phyloP scores from a whole-genome alignment of 1,140 invertebrate species.

The Spodoptera litura region DNA sequence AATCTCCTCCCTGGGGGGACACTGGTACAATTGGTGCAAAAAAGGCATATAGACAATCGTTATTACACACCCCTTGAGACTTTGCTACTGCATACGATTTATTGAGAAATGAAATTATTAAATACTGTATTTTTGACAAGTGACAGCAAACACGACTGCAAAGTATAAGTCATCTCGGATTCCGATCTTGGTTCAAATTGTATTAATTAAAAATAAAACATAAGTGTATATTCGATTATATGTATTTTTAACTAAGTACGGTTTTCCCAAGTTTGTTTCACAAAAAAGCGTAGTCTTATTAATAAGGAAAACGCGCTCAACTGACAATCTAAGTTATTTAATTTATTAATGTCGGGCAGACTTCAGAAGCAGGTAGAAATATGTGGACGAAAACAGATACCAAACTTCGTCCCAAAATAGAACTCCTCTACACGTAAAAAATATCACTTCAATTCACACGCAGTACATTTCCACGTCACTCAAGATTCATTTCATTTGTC shows the following conservation, averaged over 20 bases:
- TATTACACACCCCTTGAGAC: constrained; percentile 45
- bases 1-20: constrained; percentile 69
- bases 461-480: constrained; percentile 29
- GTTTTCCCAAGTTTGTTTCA: no score
- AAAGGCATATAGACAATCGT: constrained; percentile 55
- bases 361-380: not conserved
- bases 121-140: no score
- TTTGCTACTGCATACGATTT: constrained; percentile 27
- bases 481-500: constrained; percentile 38
- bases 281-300: no score
- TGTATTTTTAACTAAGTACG: no score
- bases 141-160: no score
- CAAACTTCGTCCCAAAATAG: not conserved
- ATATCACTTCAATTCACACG: constrained; percentile 3
- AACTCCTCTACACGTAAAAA: not conserved
- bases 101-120: constrained; percentile 20
- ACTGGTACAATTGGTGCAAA: constrained; percentile 68
- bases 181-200: no score
- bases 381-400: not conserved
- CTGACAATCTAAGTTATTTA: no score
- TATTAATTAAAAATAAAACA: no score
- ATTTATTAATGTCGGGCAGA: no score
- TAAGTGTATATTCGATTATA: no score
- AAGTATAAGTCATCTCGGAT: no score
- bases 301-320: no score